Evolutionary conservation across 2,797 vertebrate species (phyloP), one percentile per base, ranked within the genome.

Genomic region (Cirrhinus molitorella): DNA sequence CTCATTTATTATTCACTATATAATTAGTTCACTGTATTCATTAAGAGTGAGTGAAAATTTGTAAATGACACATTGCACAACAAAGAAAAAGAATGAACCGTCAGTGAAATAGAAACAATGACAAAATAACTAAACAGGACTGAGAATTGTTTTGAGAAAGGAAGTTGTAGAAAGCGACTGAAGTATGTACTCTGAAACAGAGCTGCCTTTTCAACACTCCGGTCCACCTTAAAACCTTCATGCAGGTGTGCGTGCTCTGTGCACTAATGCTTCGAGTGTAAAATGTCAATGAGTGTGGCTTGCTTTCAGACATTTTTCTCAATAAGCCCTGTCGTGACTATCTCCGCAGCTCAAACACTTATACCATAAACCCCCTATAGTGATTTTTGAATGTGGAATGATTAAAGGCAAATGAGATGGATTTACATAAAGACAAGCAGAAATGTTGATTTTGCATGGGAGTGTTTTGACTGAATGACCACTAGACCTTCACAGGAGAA

Each of bases 261-360:
- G 61, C 59, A 53, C 84, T 85, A 84, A 88, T 85, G 81, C 79
- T 81, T 83, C 57, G 75, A 76, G 79, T 53, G 72, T 76, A 87
- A 89, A 88, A 90, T 87, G 83, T 89, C 89, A 90, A 86, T 88
- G 86, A 88, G 82, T 43, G 71, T 77, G 47, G 75, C 81, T 86
- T 65, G 83, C 84, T 85, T 86, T 85, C 83, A 84, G 84, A 83
- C 47, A 57, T 87, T 87, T 88, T 86, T 85, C 87, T 88, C 79
- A 90, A 90, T 90, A 85, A 85, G 79, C 83, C 65, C 59, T 81
- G 83, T 71, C 5, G 53, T 85, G 83, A 86, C 84, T 71, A 80
- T 76, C 49, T 79, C 57, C 28, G 25, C 80, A n/a, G 61, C 47
- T 61, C 45, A 83, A 86, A 55, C 47, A 79, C 61, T 37, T 19